phyloP scores from a whole-genome alignment of 2,797 vertebrate genomes.

The Smutsia gigantea region DNA sequence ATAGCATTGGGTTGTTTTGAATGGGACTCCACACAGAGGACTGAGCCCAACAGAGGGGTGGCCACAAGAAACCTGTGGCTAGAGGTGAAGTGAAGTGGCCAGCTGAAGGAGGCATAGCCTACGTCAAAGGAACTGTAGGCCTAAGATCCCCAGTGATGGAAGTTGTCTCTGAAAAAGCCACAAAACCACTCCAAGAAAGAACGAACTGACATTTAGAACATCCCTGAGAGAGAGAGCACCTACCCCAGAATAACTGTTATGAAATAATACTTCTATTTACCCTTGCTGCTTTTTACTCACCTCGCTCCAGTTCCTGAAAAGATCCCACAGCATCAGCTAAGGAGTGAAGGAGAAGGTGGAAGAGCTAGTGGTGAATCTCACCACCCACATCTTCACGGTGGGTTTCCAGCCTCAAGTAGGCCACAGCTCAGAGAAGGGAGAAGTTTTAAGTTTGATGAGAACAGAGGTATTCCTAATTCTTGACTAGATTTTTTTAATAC shows the following conservation, averaged over 20 bases:
- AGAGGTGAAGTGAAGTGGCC: constrained; percentile 15
- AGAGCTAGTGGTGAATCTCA: not conserved
- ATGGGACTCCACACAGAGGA: not conserved
- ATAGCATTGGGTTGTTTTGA: not conserved
- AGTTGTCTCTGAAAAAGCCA: constrained; percentile 33
- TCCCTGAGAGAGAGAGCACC: not conserved
- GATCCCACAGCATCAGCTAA: not conserved
- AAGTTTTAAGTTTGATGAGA: constrained; percentile 3
- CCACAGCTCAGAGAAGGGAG: not conserved
- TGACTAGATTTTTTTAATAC: not conserved
- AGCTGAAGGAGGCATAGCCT: not conserved
- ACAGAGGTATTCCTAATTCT: not conserved
- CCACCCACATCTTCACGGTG: not conserved
- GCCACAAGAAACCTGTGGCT: not conserved
- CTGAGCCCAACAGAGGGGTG: not conserved
- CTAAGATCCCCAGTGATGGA: not conserved
- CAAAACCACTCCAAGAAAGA: constrained; percentile 51
- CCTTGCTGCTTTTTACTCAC: not conserved
- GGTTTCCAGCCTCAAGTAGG: not conserved
- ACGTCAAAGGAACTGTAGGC: not conserved
- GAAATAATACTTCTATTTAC: not conserved
- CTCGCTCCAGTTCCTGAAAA: not conserved
- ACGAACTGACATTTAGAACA: not conserved
- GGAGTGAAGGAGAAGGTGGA: not conserved
- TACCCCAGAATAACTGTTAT: not conserved